Evolutionary conservation across 2,113 vertebrate species (phyloP), one percentile per base, ranked within the genome.

Genomic region (Vombatus ursinus): DNA sequence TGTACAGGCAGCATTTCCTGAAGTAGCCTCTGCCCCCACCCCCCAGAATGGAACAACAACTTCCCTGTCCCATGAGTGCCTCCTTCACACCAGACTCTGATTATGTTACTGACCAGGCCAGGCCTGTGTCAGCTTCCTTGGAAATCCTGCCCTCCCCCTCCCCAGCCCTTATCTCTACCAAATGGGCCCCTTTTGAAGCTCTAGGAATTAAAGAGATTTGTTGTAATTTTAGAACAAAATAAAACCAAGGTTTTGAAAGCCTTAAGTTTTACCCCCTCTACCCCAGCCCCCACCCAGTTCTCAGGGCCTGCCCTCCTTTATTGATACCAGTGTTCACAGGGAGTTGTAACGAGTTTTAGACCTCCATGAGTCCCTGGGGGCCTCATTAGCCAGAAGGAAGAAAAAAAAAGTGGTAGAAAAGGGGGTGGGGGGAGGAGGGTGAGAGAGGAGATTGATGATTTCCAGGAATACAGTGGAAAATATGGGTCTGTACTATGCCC

Each of bases 301-400:
- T 97, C 97, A 89, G 91, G 95, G 92, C 91, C 97, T 96, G 95
- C 97, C 92, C 52, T 96, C 96, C 77, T 98, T 98, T 99, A 98
- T 98, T 98, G 98, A 98, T 98, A 98, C 96, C 8, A 92, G 97
- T 95, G 94, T 94, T 53, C 96, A 47, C 96, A 98, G 98, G 98
- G 98, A 97, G 97, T 98, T 97, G 54, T 98, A 99, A 99, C 54
- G 91, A 98, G 98, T 98, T 98, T 98, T 98, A 98, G 98, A 97
- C 98, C 98, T 98, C 95, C 93, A 95, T 94, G 7, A 52, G 98
- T 99, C 99, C 98, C 99, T 95, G 95, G 98, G 98, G 98, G 98
- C 98, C 98, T 99, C 98, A 98, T 99, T 99, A 99, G 98, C 97
- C 98, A 98, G 98, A 97, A 98, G 98, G 98, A 98, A 98, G 98